phyloP scores from a whole-genome alignment of 1,140 invertebrate species.

The Drosophila novamexicana region DNA sequence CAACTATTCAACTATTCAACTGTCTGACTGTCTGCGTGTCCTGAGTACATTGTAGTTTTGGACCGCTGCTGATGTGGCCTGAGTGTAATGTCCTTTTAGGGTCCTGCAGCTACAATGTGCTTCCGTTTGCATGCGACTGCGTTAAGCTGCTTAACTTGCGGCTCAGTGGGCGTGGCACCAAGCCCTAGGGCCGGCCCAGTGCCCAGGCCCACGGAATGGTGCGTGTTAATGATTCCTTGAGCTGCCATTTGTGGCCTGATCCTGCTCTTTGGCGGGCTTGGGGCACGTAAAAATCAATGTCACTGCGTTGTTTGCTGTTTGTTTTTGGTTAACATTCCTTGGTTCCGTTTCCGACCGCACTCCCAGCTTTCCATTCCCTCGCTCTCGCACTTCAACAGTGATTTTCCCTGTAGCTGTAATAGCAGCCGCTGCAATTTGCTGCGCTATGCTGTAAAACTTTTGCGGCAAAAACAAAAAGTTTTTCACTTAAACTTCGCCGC shows the following conservation, averaged over 20 bases:
- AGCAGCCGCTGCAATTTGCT: constrained; percentile 79
- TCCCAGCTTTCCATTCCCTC: not conserved
- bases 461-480: constrained; percentile 73
- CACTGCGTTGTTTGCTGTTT: constrained; percentile 79
- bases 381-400: constrained; percentile 27
- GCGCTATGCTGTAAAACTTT: constrained; percentile 70
- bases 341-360: constrained; percentile 64
- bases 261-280: constrained; percentile 13
- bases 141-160: constrained; percentile 72
- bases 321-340: constrained; percentile 80
- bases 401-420: constrained; percentile 73
- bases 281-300: constrained; percentile 78
- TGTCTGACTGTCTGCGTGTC: constrained; percentile 42
- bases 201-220: constrained; percentile 30
- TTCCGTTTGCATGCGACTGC: constrained; percentile 75
- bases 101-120: constrained; percentile 64
- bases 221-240: constrained; percentile 81
- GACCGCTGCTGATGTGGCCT: constrained; percentile 33
- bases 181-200: not conserved
- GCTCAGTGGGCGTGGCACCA: constrained; percentile 14
- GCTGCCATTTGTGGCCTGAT: constrained; percentile 73
- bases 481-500: constrained; percentile 80
- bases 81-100: constrained; percentile 75
- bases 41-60: constrained; percentile 63
- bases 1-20: constrained; percentile 54